Evolutionary conservation across 2,888 invertebrate genomes (phyloP).

Genomic region (Autographa pulchrina): DNA sequence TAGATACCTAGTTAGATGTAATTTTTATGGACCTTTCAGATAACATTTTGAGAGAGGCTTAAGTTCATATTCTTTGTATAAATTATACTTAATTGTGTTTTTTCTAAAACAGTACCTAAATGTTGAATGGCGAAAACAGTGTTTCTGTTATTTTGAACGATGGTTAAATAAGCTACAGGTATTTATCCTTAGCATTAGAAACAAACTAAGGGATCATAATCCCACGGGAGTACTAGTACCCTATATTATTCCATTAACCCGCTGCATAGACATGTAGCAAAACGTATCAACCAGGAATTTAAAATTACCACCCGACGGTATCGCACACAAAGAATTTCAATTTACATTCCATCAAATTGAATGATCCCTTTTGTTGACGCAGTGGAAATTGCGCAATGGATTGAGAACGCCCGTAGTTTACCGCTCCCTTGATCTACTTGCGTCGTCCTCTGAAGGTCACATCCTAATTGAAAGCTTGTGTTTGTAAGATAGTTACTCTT

Average conservation of each 20-base stretch:
- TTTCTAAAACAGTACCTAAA: no score
- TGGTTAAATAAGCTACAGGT: neutral
- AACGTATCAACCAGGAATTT: slow-evolving; percentile 35
- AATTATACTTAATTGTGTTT: no score
- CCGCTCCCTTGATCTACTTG: slow-evolving; percentile 36
- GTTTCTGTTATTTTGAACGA: neutral
- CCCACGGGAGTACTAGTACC: neutral
- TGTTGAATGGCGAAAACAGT: neutral
- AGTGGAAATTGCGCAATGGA: slow-evolving; percentile 39
- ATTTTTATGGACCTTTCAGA: neutral
- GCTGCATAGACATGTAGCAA: slow-evolving; percentile 13
- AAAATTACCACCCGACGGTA: slow-evolving; percentile 9
- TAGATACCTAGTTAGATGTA: neutral
- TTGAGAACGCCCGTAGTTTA: slow-evolving; percentile 15
- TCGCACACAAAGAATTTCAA: slow-evolving; percentile 32
- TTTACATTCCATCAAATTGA: slow-evolving; percentile 38
- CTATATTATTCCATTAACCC: slow-evolving; percentile 12
- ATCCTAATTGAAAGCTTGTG: slow-evolving; percentile 32
- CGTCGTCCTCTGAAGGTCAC: slow-evolving; percentile 36
- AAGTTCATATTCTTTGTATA: no score
- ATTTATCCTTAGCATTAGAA: neutral
- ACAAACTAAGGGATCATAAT: neutral
- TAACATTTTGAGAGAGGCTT: neutral
- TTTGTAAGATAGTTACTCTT: slow-evolving; percentile 10
- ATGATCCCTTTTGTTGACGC: slow-evolving; percentile 24